These are phyloP conservation scores for Danaus melanippus DNA, from an alignment of 1,140 invertebrate species.

Conservation along the genomic window DNA sequence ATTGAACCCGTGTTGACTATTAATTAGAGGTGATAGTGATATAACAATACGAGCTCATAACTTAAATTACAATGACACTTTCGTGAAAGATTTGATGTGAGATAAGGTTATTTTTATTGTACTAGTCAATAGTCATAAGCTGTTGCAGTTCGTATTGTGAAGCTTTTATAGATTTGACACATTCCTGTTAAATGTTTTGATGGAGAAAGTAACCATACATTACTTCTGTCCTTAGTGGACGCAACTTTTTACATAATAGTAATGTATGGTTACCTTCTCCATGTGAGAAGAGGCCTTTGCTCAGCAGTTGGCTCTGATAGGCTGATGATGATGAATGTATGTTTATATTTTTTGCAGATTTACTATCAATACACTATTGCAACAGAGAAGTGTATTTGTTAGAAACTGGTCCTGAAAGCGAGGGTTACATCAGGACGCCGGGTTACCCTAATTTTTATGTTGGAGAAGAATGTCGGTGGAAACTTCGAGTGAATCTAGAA, in stretches of 20 bases:
- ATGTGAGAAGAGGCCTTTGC: too few relatives aligned
- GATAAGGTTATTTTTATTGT: too few relatives aligned
- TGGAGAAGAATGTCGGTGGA: conserved; percentile 73
- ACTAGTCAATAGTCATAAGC: too few relatives aligned
- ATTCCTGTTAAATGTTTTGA: too few relatives aligned
- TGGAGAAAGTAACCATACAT: too few relatives aligned
- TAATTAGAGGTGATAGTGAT: background rate
- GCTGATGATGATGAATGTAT: background rate
- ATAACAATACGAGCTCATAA: background rate
- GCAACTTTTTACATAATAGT: too few relatives aligned
- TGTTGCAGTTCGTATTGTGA: too few relatives aligned
- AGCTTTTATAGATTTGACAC: too few relatives aligned
- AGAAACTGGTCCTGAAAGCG: conserved; percentile 42
- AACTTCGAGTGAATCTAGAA: conserved; percentile 61
- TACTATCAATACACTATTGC: conserved; percentile 70
- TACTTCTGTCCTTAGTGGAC: too few relatives aligned
- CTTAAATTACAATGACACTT: background rate
- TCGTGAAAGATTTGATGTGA: background rate
- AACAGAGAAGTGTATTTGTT: conserved; percentile 67
- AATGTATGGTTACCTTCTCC: too few relatives aligned
- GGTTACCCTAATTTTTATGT: conserved; percentile 78
- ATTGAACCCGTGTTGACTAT: conserved; percentile 1
- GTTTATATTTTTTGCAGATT: conserved; percentile 43
- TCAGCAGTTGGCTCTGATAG: too few relatives aligned
- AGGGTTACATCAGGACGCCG: conserved; percentile 75